phyloP scores from a whole-genome alignment of 2,113 vertebrate genomes.

The Takifugu bimaculatus region DNA sequence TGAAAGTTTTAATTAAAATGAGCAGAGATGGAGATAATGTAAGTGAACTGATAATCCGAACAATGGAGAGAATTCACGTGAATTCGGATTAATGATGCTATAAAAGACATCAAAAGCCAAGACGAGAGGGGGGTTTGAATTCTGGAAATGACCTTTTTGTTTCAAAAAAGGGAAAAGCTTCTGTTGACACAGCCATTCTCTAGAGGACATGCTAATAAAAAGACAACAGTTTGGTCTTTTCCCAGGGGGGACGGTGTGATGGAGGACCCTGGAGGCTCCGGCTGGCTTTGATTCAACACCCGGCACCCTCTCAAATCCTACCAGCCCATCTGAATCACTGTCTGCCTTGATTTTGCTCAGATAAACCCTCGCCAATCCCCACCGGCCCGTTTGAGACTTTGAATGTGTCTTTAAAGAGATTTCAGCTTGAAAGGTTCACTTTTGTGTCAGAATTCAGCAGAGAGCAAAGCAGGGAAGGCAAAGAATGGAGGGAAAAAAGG shows the following conservation, averaged over 20 bases:
- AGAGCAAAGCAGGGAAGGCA: background rate
- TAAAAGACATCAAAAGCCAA: slow-evolving; percentile 12
- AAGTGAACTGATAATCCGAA: slow-evolving; percentile 6
- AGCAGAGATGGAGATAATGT: slow-evolving; percentile 15
- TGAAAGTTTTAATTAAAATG: slow-evolving; percentile 16
- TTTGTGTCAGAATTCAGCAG: slow-evolving; percentile 30
- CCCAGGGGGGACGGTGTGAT: slow-evolving; percentile 10
- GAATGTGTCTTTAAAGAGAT: slow-evolving; percentile 36
- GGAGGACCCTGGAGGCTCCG: slow-evolving; percentile 9
- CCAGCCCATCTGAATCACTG: background rate
- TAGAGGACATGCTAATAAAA: slow-evolving; percentile 3
- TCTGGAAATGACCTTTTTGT: slow-evolving; percentile 5
- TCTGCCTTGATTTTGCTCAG: slow-evolving; percentile 23
- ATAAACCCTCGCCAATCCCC: slow-evolving; percentile 41
- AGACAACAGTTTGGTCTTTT: background rate
- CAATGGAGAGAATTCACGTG: background rate
- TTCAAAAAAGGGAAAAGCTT: background rate
- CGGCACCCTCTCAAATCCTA: slow-evolving; percentile 11
- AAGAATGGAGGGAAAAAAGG: background rate
- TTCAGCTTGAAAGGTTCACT: slow-evolving; percentile 24
- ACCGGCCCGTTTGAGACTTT: slow-evolving; percentile 15
- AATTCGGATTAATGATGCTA: slow-evolving; percentile 9
- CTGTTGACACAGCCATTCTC: background rate
- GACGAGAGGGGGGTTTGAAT: slow-evolving; percentile 3
- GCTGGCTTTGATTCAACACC: slow-evolving; percentile 31